Conservation (phyloP, 2,113 vertebrate species). For the Eidolon helvum region DNA sequence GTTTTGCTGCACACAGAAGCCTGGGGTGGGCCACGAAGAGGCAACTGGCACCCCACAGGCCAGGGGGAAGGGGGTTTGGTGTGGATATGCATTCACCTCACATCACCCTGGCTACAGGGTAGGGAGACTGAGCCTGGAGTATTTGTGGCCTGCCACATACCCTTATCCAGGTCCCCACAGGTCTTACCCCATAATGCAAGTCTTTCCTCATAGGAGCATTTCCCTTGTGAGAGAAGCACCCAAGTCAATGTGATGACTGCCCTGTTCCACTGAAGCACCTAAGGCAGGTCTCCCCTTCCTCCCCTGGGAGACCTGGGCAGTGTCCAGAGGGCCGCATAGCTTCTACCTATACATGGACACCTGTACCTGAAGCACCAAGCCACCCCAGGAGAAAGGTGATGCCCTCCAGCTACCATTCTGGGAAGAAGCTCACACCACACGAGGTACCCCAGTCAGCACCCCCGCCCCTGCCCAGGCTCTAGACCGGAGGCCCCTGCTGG, state of each 20-base stretch:
- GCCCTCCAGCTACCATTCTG: not conserved
- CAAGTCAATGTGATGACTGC: accelerated
- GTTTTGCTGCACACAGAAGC: not conserved
- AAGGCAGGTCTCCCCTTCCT: not conserved
- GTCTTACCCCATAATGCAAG: not conserved
- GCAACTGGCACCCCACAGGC: accelerated
- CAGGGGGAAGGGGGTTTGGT: accelerated
- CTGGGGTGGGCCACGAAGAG: accelerated
- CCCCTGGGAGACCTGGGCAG: not conserved
- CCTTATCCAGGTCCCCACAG: not conserved
- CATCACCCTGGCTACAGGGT: not conserved
- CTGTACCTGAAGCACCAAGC: accelerated
- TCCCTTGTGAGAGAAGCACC: not conserved
- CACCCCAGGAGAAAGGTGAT: not conserved
- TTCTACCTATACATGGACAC: accelerated
- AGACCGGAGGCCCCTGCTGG: too few species aligned
- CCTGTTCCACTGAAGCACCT: accelerated
- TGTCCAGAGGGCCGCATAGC: accelerated
- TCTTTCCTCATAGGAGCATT: not conserved
- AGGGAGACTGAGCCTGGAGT: not conserved
- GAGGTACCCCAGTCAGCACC: accelerated
- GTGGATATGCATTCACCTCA: too few species aligned
- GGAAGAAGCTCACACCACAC: not conserved
- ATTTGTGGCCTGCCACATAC: accelerated
- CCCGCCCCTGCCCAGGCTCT: not conserved